Percentiles rank a stretch among this genome's conserved stretches.
Conservation (phyloP, 2,113 vertebrate genomes). For the Xerus inauris region DNA sequence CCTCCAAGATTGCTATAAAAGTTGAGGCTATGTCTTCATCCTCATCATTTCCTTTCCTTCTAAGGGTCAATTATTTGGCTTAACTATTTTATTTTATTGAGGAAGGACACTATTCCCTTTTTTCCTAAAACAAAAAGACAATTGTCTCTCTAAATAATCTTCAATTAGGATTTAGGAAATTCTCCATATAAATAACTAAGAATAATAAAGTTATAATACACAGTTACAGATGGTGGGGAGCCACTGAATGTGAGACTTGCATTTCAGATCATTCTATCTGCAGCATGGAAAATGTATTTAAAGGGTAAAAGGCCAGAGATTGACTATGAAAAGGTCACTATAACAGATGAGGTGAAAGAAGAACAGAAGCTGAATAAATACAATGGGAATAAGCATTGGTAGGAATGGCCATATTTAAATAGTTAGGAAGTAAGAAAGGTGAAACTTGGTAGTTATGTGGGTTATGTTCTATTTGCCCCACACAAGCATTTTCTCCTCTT, state of each 20-base stretch:
- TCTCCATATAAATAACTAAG: neutral
- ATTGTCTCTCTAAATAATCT: neutral
- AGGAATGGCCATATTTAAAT: neutral
- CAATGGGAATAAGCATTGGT: neutral
- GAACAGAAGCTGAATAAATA: neutral
- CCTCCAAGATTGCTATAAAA: neutral
- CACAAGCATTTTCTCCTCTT: neutral
- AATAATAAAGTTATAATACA: neutral
- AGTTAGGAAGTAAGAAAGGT: neutral
- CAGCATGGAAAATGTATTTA: neutral
- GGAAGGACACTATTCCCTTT: neutral
- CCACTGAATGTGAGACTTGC: neutral
- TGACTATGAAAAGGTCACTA: neutral
- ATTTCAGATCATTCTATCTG: constrained; percentile 19
- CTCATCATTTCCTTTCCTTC: neutral
- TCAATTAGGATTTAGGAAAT: neutral
- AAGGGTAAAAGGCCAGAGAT: neutral
- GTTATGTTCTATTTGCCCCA: neutral
- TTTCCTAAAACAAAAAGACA: too few species aligned
- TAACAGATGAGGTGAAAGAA: neutral
- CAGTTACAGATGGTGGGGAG: neutral
- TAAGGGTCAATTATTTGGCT: neutral
- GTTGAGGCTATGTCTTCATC: neutral
- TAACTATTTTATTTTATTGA: neutral
- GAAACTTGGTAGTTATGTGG: neutral